Evolutionary conservation across 2,888 invertebrate species (phyloP), one percentile per base, ranked within the genome.

Genomic region (Epistrophe eligans): DNA sequence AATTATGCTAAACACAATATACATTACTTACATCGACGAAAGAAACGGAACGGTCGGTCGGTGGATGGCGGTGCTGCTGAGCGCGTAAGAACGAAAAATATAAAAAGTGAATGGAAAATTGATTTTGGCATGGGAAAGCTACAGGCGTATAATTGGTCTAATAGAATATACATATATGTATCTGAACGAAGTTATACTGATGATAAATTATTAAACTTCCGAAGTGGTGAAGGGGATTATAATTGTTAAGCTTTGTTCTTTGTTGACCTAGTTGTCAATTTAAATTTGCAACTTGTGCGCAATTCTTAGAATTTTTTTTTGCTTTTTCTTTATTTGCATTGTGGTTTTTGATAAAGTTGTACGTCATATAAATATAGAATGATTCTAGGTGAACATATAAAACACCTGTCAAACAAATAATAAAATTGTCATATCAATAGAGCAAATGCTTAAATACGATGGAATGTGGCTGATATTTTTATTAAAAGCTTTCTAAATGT

Each of bases 101-200:
- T 71, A 24, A 24, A 77, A 82, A 77, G 83, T 74, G 83, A 83
- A 79, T 60, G 79, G 83, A 57, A 72, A 79, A 58, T 67, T 48
- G 55, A 4, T 62, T 50, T 58, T 57, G 50, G 15, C 55, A 45
- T 67, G 67, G 28, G 71, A 77, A 40, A 70, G 45, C 32, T 45
- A 70, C 48, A 48, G 60, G 45, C 45, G 50, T 50, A 55, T 79
- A 84, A 74, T 73, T 77, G 72, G 66, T 67, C 48, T 50, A 11
- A 57, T 35, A 40, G 19, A 19, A 35, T 50, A 66, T 35, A 6
- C 6, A 32, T 32, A 32, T 7, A 32, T 32, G 5, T 7, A 7
- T 4, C 4, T 7, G 32, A 55, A 55, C 32, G 19, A 17, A 45
- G 50, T 52, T 52, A 50, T 50, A 13, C 40, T 35, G 55, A 32